These are phyloP conservation scores for Pipistrellus kuhlii DNA, from an alignment of 2,797 vertebrate species.

Conservation along the genomic window DNA sequence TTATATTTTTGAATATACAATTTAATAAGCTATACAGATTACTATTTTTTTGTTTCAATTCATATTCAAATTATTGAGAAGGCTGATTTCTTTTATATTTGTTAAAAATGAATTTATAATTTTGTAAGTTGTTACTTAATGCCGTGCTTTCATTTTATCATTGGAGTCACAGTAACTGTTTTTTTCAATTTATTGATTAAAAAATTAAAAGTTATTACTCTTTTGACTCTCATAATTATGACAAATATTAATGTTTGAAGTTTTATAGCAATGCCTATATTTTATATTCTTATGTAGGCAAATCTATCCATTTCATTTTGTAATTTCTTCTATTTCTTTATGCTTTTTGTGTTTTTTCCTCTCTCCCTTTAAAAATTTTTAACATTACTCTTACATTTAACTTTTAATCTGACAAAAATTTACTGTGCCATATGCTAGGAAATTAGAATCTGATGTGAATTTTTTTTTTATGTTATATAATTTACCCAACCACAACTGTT, in stretches of 20 bases:
- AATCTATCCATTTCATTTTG: slow-evolving; percentile 17
- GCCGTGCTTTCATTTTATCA: slow-evolving; percentile 33
- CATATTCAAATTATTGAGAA: not conserved
- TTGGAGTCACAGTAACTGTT: not conserved
- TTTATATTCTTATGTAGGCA: slow-evolving; percentile 29
- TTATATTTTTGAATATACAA: not conserved
- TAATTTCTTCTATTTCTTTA: slow-evolving; percentile 21
- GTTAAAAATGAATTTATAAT: slow-evolving; percentile 25
- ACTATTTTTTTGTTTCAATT: slow-evolving; percentile 10
- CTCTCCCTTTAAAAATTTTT: not conserved
- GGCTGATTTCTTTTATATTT: not conserved
- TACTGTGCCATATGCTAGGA: slow-evolving; percentile 1
- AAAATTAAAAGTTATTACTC: not conserved
- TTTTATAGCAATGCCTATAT: not conserved
- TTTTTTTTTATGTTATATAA: not conserved
- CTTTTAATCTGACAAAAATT: not conserved
- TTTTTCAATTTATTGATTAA: slow-evolving; percentile 39
- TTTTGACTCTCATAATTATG: not conserved
- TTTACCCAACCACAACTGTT: not conserved
- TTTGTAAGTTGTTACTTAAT: slow-evolving; percentile 28
- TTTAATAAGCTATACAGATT: slow-evolving; percentile 39
- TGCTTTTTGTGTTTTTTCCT: not conserved
- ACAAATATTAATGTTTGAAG: not conserved
- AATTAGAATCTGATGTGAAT: slow-evolving; percentile 12
- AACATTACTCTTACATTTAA: slow-evolving; percentile 47